Base-by-base conservation (phyloP, 2,888 invertebrate species). In the Scelioninae gen. 1 region DNA sequence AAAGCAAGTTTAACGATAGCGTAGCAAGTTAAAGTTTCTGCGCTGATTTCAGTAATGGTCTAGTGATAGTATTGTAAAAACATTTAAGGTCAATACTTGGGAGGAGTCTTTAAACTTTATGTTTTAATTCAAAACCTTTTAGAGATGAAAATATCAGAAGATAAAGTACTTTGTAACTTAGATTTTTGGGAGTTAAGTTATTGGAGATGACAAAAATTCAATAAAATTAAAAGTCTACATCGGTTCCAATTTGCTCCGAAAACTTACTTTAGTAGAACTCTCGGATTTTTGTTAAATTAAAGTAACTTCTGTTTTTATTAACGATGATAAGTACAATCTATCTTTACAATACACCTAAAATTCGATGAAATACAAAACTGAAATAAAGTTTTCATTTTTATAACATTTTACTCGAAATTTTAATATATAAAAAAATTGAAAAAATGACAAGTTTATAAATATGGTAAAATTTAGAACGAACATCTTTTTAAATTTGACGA, bases 1-100 rank as follows among this genome's bases (percentile, higher is more conserved):
- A 72, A 66, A 72, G 58, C 66, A 65, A 72, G 65, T 79, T 71
- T 71, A 79, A 71, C 71, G 78, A 78, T 78, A 78, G 51, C 65
- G 13, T 16, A 6, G 43, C 49, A 29, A 66, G 51, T 38, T 77
- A 77, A 77, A 77, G 62, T 79, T 78, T 43, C 58, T 29, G 8
- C 15, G 23, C 58, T 66, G 72, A 79, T 58, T 79, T 65, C 66
- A n/a, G 58, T 66, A 79, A 72, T 78, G 49, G 53, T 56, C 38
- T 69, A 53, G 16, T 55, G 58, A 68, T 68, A 69, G 45, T 77
- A 65, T 62, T 51, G 49, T 55, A 77, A 77, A 56, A 77, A 77
- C 53, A 65, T 31, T 55, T 49, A n/a, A 31, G 34, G 32, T 60
- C 55, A 43, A 43, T 68, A 16, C 31, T 15, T 23, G 23, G 13